phyloP scores from a whole-genome alignment of 37 sponge, comb jelly and placozoan species.

The Halisarca cf. caerulea region DNA sequence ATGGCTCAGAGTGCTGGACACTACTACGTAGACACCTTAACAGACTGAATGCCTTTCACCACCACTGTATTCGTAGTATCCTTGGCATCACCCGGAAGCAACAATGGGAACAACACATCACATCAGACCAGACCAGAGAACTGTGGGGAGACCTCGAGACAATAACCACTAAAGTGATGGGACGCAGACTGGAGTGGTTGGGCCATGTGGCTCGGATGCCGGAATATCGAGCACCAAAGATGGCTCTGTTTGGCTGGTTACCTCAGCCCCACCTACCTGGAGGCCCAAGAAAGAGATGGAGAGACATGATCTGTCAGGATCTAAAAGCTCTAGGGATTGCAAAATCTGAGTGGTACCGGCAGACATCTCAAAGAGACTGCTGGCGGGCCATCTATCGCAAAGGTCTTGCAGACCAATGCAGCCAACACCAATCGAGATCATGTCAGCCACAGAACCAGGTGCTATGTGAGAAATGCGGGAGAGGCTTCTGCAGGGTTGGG shows the following conservation, averaged over 20 bases:
- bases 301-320: slow-evolving; percentile 11
- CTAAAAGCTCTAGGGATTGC: neutral
- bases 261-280: neutral
- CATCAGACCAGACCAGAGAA: slow-evolving; percentile 16
- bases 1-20: slow-evolving; percentile 21
- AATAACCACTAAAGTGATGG: neutral
- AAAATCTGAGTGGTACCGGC: slow-evolving; percentile 15
- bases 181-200: slow-evolving; percentile 9
- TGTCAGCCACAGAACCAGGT: slow-evolving; percentile 11
- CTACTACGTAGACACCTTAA: neutral
- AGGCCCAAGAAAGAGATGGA: slow-evolving; percentile 11
- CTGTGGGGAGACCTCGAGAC: slow-evolving; percentile 12
- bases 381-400: slow-evolving; percentile 8
- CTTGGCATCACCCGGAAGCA: neutral
- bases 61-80: neutral
- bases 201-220: no score
- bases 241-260: slow-evolving; percentile 27
- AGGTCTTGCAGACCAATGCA: slow-evolving; percentile 14
- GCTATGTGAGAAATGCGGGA: slow-evolving; percentile 1
- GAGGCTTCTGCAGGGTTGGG: slow-evolving; percentile 26
- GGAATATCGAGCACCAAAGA: slow-evolving; percentile 12
- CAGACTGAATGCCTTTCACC: slow-evolving; percentile 24
- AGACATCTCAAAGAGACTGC: neutral
- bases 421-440: slow-evolving; percentile 6
- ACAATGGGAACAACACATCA: slow-evolving; percentile 6